Evolutionary conservation across 2,113 vertebrate genomes (phyloP).

Genomic region (Saimiri boliviensis): DNA sequence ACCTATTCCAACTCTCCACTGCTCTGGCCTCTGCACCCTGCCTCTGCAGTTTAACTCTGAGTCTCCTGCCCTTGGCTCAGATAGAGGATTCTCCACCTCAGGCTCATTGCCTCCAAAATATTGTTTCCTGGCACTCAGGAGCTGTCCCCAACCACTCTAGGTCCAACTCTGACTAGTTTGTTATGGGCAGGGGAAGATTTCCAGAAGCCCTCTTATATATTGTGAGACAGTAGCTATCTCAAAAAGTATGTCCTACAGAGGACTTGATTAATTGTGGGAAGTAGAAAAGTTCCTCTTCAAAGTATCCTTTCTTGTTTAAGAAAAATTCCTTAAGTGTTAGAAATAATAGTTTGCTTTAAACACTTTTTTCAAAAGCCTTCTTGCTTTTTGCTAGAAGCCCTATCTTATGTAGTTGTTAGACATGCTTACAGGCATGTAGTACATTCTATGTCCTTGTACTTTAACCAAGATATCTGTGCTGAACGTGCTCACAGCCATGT

Average conservation of each 20-base stretch:
- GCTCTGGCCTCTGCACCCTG: neutral
- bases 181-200: neutral
- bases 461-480: too few species aligned
- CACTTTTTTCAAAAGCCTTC: too few species aligned
- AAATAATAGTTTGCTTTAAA: too few species aligned
- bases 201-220: neutral
- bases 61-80: neutral
- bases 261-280: too few species aligned
- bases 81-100: neutral
- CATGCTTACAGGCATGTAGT: too few species aligned
- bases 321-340: too few species aligned
- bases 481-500: too few species aligned
- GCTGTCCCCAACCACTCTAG: neutral
- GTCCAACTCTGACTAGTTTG: neutral
- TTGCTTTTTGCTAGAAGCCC: too few species aligned
- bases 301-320: too few species aligned
- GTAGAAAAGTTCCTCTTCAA: too few species aligned
- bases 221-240: neutral
- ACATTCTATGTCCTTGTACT: too few species aligned
- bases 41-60: neutral
- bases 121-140: neutral
- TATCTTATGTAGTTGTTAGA: too few species aligned
- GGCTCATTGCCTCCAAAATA: neutral
- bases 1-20: neutral
- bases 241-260: neutral